Base-by-base conservation (phyloP, 2,113 vertebrate genomes). In the Aleadryas rufinucha region DNA sequence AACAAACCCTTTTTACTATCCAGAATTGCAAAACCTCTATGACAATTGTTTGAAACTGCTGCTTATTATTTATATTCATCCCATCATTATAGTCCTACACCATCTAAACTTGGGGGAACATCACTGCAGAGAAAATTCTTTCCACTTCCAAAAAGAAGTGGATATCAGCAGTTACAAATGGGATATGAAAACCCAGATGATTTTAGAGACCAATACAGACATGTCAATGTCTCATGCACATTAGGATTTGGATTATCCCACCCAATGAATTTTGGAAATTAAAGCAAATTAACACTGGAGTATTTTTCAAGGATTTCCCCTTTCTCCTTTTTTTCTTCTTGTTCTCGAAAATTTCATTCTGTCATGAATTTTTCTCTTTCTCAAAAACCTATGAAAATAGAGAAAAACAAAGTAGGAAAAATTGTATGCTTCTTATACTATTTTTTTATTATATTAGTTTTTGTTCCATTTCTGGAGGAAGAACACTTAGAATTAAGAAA, bases 391-490 rank as follows among this genome's bases (percentile, higher is more conserved):
- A 8, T 47, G 2, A 4, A 3, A 50, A 66, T 16, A 22, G 16
- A 49, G 3, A 53, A 53, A 61, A 86, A 27, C 5, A 14, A 47
- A 74, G 8, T 19, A 60, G 9, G 15, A 8, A 60, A 87, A 23
- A 27, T 27, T 0, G 0, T 61, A 61, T 64, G 33, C 6, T n/a
- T 44, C 54, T 68, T 47, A 30, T 53, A 61, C 0, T 16, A 35
- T 47, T 28, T 69, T 69, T 78, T n/a, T 53, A 11, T 65, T 70
- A 35, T 17, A 28, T 81, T 50, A 35, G 5, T 17, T 76, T 64
- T 64, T 26, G 1, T 70, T 84, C 31, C 4, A 2, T 66, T 92
- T 93, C 16, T 70, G 6, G 21, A 69, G 19, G 27, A 50, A 84
- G 37, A 77, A 37, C 3, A 35, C 4, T 24, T 23, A 49, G 15